Percentiles rank a stretch among this genome's conserved stretches.
Evolutionary conservation across 1,140 invertebrate genomes (phyloP).

Genomic region (Xylocopa sonorina): DNA sequence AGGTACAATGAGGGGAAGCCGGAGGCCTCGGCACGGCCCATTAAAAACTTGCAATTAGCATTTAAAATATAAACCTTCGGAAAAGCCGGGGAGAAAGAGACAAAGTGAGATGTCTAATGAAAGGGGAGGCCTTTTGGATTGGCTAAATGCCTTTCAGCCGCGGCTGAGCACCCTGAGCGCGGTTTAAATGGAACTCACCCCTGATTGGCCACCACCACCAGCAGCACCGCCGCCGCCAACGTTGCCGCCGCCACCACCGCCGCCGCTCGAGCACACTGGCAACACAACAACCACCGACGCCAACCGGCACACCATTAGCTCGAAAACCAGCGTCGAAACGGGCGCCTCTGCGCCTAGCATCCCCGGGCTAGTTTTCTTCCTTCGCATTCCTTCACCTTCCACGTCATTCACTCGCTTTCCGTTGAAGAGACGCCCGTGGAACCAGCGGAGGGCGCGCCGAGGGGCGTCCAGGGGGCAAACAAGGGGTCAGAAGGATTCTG

Average conservation of each 20-base stretch:
- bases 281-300: constrained; percentile 34
- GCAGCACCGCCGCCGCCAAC: neutral
- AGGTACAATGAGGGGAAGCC: constrained; percentile 60
- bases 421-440: constrained; percentile 10
- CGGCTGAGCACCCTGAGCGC: constrained; percentile 65
- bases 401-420: constrained; percentile 50
- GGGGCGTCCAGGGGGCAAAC: neutral
- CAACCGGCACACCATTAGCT: constrained; percentile 20
- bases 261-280: constrained; percentile 20
- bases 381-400: constrained; percentile 60
- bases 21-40: constrained; percentile 71
- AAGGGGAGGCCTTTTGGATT: constrained; percentile 79
- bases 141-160: constrained; percentile 80
- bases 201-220: constrained; percentile 74
- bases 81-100: constrained; percentile 37
- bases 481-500: constrained; percentile 72
- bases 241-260: constrained; percentile 2
- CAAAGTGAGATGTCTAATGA: constrained; percentile 64
- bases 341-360: constrained; percentile 31
- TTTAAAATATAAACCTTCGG: constrained; percentile 79
- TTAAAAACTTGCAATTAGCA: constrained; percentile 82
- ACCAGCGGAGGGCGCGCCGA: neutral
- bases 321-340: constrained; percentile 38
- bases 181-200: constrained; percentile 78
- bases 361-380: constrained; percentile 58